phyloP scores from a whole-genome alignment of 1,140 invertebrate genomes.

The Neodiprion fabricii region DNA sequence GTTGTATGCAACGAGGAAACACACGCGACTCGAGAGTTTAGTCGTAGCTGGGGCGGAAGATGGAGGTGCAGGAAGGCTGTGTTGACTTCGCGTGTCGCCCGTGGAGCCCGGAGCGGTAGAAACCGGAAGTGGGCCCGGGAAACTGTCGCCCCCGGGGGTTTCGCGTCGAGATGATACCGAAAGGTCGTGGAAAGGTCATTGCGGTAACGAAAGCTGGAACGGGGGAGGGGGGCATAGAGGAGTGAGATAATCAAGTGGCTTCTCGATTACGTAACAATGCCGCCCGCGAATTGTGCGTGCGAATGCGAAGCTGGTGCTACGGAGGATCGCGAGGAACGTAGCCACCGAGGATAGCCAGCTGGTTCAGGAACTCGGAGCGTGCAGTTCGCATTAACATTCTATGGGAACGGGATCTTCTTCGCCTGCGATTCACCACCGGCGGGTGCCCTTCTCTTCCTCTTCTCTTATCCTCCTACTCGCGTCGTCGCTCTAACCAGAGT shows the following conservation, averaged over 20 bases:
- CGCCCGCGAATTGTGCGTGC: background rate
- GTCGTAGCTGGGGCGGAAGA: background rate
- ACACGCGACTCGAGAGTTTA: background rate
- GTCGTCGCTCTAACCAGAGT: background rate
- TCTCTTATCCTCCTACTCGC: background rate
- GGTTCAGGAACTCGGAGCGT: background rate
- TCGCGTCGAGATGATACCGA: background rate
- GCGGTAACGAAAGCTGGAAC: constrained; percentile 4
- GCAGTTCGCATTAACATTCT: constrained; percentile 13
- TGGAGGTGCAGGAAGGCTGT: background rate
- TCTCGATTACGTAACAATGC: constrained; percentile 14
- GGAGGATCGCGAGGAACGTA: constrained; percentile 9
- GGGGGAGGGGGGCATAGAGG: background rate
- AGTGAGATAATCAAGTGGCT: background rate
- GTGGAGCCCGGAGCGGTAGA: background rate
- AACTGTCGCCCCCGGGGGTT: too few relatives aligned
- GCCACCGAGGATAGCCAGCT: background rate
- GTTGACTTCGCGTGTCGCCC: background rate
- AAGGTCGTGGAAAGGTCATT: background rate
- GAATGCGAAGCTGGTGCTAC: constrained; percentile 8
- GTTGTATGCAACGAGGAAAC: background rate
- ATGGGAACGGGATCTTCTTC: constrained; percentile 11
- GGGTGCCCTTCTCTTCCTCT: background rate
- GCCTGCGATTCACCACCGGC: background rate
- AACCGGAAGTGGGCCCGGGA: constrained; percentile 1